Conservation (phyloP, 2,797 vertebrate genomes). For the Pelochelys cantorii region DNA sequence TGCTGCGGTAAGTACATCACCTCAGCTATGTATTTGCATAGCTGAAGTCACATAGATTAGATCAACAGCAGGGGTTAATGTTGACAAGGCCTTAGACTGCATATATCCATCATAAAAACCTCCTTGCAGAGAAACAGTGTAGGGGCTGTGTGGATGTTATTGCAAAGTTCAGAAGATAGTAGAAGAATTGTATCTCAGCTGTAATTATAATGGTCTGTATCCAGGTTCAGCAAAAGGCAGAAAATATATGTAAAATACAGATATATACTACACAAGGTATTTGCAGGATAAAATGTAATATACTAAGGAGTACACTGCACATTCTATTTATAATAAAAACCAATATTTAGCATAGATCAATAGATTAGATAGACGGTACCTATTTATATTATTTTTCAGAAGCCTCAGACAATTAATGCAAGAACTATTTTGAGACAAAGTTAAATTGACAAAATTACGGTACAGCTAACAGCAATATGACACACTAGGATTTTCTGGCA, state of each 20-base stretch:
- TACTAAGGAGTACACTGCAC: conserved; percentile 38
- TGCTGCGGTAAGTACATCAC: too few relatives aligned
- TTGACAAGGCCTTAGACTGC: not conserved
- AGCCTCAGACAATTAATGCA: conserved; percentile 66
- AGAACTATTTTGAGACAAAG: conserved; percentile 64
- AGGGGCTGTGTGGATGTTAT: fast-evolving
- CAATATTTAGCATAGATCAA: conserved; percentile 39
- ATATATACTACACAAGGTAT: too few relatives aligned
- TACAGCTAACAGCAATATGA: conserved; percentile 71
- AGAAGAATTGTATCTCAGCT: not conserved
- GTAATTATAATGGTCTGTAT: not conserved
- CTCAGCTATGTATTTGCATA: too few relatives aligned
- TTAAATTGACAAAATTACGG: conserved; percentile 66
- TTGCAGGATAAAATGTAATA: not conserved
- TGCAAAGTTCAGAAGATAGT: not conserved
- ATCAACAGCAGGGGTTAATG: too few relatives aligned
- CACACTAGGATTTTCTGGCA: conserved; percentile 74
- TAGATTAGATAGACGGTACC: conserved; percentile 49
- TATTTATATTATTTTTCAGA: conserved; percentile 63
- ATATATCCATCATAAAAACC: fast-evolving
- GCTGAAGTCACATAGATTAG: too few relatives aligned
- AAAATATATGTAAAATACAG: conserved; percentile 30
- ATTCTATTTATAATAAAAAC: conserved; percentile 46
- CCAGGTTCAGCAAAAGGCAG: not conserved
- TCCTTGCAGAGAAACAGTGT: not conserved